Base-by-base conservation (phyloP, 35 echinoderm and acorn worm genomes). In the Heliocidaris erythrogramma region DNA sequence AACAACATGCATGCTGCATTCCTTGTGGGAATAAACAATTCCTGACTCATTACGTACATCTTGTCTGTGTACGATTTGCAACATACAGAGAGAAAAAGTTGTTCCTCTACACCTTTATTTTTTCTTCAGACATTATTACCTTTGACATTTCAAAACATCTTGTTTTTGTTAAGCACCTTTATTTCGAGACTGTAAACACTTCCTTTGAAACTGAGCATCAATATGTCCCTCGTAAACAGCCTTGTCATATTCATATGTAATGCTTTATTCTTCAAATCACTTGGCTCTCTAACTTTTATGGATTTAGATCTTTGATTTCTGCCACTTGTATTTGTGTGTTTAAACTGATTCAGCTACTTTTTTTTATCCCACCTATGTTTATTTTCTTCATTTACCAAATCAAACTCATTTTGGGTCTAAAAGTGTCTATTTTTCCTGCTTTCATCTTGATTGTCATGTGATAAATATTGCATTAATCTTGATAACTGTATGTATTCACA, bases 1-100 rank as follows among this genome's bases (percentile, higher is more conserved):
- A 89, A 89, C 87, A 89, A 47, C 65, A 89, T 92, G 91, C 91
- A 92, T 92, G 91, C 91, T 59, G 91, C 91, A 92, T 92, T 59
- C 11, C 91, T 48, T 89, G 47, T 47, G 31, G 31, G 87, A 48
- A 89, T 27, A 89, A 48, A 89, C 24, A 47, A 47, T 89, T 24
- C 87, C 65, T 42, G 47, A 89, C 47, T 42, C 47, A 89, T 89
- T 89, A 32, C 87, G 47, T 32, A 89, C 87, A 89, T 89, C 12
- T 89, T 89, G 24, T 89, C 47, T 31, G 87, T 89, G 87, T 48
- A 47, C 24, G 47, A 89, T 9, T 48, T 42, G 87, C 31, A 31
- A 42, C 87, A 31, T 89, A 42, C 47, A 48, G 87, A 48, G 87
- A 89, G 35, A 42, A n/a, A 78, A 78, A 18, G 18, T 78, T 24